These are phyloP conservation scores for Sebastes matsubarae DNA, from an alignment of 2,797 vertebrate species.

Conservation along the genomic window DNA sequence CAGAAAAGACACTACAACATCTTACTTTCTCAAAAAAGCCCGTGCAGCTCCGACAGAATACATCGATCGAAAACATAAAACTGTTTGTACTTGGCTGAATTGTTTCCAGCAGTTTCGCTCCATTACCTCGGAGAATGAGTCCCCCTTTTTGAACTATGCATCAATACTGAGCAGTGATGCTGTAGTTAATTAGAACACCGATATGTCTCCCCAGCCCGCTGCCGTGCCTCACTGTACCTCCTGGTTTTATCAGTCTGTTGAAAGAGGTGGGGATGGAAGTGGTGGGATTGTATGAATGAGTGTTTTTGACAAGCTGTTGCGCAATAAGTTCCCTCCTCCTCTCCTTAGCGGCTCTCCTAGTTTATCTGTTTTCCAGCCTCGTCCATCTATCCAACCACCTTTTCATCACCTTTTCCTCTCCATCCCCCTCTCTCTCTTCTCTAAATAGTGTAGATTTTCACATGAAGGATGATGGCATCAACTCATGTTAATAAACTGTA, in stretches of 20 bases:
- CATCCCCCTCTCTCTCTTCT: background rate
- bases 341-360: background rate
- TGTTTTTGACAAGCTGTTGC: conserved; percentile 38
- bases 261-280: background rate
- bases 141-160: conserved; percentile 36
- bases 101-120: conserved; percentile 34
- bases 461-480: conserved; percentile 29
- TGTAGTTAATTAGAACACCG: conserved; percentile 29
- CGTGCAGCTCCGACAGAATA: background rate
- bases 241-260: conserved; percentile 7
- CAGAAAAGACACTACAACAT: background rate
- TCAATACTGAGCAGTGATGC: conserved; percentile 31
- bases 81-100: conserved; percentile 10
- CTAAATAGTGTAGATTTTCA: conserved; percentile 50
- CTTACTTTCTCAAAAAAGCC: background rate
- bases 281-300: conserved; percentile 3
- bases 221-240: conserved; percentile 20
- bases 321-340: conserved; percentile 19
- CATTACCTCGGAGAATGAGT: conserved; percentile 34
- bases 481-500: conserved; percentile 54
- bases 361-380: background rate
- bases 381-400: background rate
- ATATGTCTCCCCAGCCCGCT: background rate
- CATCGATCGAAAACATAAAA: background rate
- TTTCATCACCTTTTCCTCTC: background rate